A percentile compares a stretch with the other conserved stretches of the same genome.
phyloP scores from a whole-genome alignment of 2,888 invertebrate genomes.

The Apantesis nais region DNA sequence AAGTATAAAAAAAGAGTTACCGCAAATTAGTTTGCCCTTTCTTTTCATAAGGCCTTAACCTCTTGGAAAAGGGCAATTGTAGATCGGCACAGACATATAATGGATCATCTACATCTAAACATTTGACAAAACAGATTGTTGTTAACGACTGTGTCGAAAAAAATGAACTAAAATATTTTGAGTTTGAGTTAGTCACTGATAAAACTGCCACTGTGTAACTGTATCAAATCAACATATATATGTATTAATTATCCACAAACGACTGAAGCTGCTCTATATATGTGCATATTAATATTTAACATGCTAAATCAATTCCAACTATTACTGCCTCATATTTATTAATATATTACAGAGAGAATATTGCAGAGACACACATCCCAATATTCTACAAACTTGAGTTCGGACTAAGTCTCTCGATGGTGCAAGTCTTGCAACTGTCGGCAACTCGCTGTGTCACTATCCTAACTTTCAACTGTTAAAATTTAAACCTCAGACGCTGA shows the following conservation, averaged over 20 bases:
- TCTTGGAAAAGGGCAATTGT: no score
- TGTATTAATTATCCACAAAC: not conserved
- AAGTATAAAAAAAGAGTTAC: no score
- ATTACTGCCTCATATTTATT: not conserved
- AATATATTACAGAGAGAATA: not conserved
- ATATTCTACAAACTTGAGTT: constrained; percentile 16
- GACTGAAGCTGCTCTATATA: not conserved
- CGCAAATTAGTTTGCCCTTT: no score
- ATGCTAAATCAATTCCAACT: constrained; percentile 1
- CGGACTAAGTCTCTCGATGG: constrained; percentile 18
- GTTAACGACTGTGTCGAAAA: no score
- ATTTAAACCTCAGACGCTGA: constrained; percentile 23
- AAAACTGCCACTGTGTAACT: not conserved
- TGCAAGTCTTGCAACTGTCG: constrained; percentile 26
- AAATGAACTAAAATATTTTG: no score
- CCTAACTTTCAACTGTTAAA: constrained; percentile 41
- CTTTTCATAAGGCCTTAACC: no score
- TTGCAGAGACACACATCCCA: constrained; percentile 15
- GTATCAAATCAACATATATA: not conserved
- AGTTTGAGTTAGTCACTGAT: not conserved
- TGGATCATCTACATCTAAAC: no score
- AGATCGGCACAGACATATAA: no score
- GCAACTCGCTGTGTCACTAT: constrained; percentile 28
- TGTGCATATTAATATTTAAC: not conserved
- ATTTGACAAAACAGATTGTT: no score